phyloP scores from a whole-genome alignment of 2,797 vertebrate genomes.

The Gymnodraco acuticeps region DNA sequence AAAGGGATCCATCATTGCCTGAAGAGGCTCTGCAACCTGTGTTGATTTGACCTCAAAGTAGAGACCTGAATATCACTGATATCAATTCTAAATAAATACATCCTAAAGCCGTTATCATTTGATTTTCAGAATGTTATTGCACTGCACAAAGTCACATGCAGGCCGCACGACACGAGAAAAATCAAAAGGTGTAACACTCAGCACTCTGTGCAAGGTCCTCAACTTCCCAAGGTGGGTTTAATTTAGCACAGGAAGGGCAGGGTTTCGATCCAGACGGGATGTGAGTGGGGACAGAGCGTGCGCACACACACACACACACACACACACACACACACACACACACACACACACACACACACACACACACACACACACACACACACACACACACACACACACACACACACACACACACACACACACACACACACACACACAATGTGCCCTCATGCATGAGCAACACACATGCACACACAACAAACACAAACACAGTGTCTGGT shows the following conservation, averaged over 20 bases:
- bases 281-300: constrained; percentile 67
- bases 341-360: constrained; percentile 6
- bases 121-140: constrained; percentile 8
- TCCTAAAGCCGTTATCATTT: background rate
- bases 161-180: constrained; percentile 38
- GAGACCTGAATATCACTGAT: background rate
- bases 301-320: constrained; percentile 26
- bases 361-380: constrained; percentile 21
- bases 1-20: background rate
- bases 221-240: constrained; percentile 83
- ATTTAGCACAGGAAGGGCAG: constrained; percentile 84
- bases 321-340: constrained; percentile 34
- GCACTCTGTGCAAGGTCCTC: constrained; percentile 72
- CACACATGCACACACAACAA: constrained; percentile 28
- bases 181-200: constrained; percentile 73
- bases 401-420: constrained; percentile 4
- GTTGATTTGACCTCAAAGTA: background rate
- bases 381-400: constrained; percentile 51
- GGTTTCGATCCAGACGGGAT: constrained; percentile 83
- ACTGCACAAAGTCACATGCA: constrained; percentile 20
- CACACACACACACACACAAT: constrained; percentile 39
- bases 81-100: background rate
- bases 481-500: constrained; percentile 63
- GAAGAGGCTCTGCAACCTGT: background rate
- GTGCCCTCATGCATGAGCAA: constrained; percentile 52